These are phyloP conservation scores for Germaria angustata DNA, from an alignment of 2,888 invertebrate species.

Conservation along the genomic window DNA sequence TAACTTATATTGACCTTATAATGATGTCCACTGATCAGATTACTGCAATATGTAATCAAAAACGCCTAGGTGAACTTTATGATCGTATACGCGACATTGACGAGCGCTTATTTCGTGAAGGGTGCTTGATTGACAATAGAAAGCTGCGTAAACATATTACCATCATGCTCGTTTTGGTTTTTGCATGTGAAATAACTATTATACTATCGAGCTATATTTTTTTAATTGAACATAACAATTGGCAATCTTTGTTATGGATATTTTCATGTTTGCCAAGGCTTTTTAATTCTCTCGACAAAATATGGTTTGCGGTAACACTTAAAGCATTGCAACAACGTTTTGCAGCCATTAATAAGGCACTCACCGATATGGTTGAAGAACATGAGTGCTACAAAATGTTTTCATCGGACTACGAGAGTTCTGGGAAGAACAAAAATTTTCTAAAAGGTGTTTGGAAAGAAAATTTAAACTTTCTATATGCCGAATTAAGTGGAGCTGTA, in stretches of 20 bases:
- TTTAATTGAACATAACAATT: constrained; percentile 73
- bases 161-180: constrained; percentile 72
- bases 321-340: constrained; percentile 77
- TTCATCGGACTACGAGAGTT: not conserved
- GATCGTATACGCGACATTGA: constrained; percentile 77
- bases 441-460: constrained; percentile 63
- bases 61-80: constrained; percentile 73
- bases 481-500: constrained; percentile 69
- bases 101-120: constrained; percentile 75
- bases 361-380: constrained; percentile 72
- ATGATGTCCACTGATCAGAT: constrained; percentile 79
- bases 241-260: constrained; percentile 74
- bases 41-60: constrained; percentile 77
- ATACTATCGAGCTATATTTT: constrained; percentile 72
- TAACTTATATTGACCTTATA: constrained; percentile 78
- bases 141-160: constrained; percentile 72
- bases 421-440: constrained; percentile 10
- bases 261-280: constrained; percentile 77
- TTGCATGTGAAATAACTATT: constrained; percentile 74
- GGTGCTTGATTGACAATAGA: constrained; percentile 74
- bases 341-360: constrained; percentile 68
- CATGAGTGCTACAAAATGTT: constrained; percentile 72
- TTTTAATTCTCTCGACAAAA: constrained; percentile 78
- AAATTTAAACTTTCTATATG: constrained; percentile 72
- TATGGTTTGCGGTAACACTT: constrained; percentile 78